Evolutionary conservation across 37 sponge, comb jelly and placozoan species (phyloP), one percentile per base, ranked within the genome.

Genomic region (Spongilla lacustris): DNA sequence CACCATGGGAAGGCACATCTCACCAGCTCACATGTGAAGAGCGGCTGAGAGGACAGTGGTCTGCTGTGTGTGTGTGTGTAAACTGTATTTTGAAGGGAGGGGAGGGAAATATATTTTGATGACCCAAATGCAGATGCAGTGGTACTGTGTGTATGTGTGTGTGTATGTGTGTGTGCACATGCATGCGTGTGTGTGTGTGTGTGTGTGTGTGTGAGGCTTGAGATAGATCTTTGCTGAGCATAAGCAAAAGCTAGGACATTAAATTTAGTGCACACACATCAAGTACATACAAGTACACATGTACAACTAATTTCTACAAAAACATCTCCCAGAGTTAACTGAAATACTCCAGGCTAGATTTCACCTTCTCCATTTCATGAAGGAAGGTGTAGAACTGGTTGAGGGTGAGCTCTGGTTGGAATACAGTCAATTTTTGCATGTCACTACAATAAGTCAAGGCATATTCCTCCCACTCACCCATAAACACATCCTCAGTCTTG

Each of bases 341-440:
- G 17, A 97, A 78, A 87, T 91, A 95, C 14, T 97, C 98, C 66
- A 97, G 36, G n/a, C 92, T 93, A 0, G 96, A 81, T 85, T 91
- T 93, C 2, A 94, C 98, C 74, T 86, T 95, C 80, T 97, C 98
- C 98, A 97, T 97, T 79, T 97, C 96, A 73, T 97, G 98, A 13
- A 97, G 86, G 68, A 97, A 97, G 0, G 86, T 80, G 73, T 97
- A 97, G 83, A 97, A 97, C 86, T 97, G 98, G 3, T 90, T 94
- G 1, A 97, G 82, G 75, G 88, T 95, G 85, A 97, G 66, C 69
- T 97, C 98, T 94, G 77, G 9, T 77, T 37, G 27, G 33, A 37
- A 33, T 36, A 38, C 4, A 5, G 36, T 75, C 4, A 2, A 75
- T 5, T 6, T 75, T 2, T 6, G 4, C 6, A 6, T 41, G 41